Base-by-base conservation (phyloP, 2,113 vertebrate species). In the Rhabdornis inornatus region DNA sequence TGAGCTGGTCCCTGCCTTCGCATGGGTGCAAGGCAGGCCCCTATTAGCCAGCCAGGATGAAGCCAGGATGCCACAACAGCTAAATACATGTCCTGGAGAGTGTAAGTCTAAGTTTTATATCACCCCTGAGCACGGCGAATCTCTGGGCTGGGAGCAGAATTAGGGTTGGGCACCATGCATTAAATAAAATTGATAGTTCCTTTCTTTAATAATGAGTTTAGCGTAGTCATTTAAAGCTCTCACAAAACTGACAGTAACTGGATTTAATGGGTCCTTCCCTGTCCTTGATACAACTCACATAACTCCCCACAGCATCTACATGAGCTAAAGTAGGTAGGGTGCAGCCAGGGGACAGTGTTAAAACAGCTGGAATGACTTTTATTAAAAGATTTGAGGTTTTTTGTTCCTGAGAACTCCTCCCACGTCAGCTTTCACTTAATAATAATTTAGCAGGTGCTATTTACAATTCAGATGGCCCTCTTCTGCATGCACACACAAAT, bases 361-460 rank as follows among this genome's bases (percentile, higher is more conserved):
- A 83, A 91, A 95, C 64, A 80, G 81, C 75, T 80, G 35, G 53
- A 93, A 83, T n/a, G 20, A 75, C 83, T 96, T 96, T 90, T 78
- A 93, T 39, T 83, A 81, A 84, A 96, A 95, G 79, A 90, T 56
- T 71, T 69, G n/a, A 47, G 50, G 59, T 33, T 19, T 85, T 76
- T 75, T 90, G 74, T 69, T 55, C 89, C 76, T 83, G 56, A 89
- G 72, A 95, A 95, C 60, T 95, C 85, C 83, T 94, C 93, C 96
- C 82, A 95, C 47, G 9, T 66, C 66, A 89, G 89, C 37, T 79
- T 83, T 94, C 80, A 84, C 77, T 94, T 91, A 83, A 83, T 86
- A 96, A 90, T 90, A 83, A 94, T 96, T 89, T 79, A 94, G 83
- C 94, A 88, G 66, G 77, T 94, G 90, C 83, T 93, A 90, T 92